Evolutionary conservation across 2,888 invertebrate genomes (phyloP).

Genomic region (Drosophila affinis): DNA sequence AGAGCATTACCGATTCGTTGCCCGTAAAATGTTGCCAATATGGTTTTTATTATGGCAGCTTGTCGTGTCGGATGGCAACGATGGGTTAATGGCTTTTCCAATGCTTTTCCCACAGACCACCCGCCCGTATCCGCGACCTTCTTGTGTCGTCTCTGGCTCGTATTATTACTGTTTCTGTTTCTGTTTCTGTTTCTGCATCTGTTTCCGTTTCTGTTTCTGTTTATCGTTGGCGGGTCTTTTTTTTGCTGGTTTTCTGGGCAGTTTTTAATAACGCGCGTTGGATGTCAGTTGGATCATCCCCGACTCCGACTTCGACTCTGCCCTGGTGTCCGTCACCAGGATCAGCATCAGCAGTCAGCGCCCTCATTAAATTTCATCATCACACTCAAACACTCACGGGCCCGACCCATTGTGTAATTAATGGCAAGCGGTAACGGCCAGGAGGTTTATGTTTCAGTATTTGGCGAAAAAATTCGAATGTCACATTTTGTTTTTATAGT

Average conservation of each 20-base stretch:
- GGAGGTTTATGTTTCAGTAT: conserved; percentile 11
- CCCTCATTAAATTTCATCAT: conserved; percentile 67
- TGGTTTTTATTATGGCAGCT: conserved; percentile 43
- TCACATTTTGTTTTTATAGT: conserved; percentile 37
- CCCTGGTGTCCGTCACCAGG: not conserved
- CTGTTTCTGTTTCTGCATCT: not conserved
- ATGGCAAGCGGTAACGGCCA: conserved; percentile 24
- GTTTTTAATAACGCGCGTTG: conserved; percentile 61
- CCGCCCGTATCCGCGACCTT: conserved; percentile 3
- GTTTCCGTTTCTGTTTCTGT: conserved; percentile 15
- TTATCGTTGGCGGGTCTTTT: conserved; percentile 17
- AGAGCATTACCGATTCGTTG: conserved; percentile 30
- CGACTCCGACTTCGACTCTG: too few relatives aligned
- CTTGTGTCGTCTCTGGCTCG: conserved; percentile 11
- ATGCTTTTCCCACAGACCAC: conserved; percentile 28
- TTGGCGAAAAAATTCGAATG: conserved; percentile 15
- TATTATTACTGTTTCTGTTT: not conserved
- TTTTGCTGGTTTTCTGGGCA: conserved; percentile 24
- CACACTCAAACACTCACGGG: conserved; percentile 58
- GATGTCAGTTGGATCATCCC: conserved; percentile 22
- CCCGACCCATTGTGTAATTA: conserved; percentile 58
- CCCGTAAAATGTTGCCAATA: not conserved
- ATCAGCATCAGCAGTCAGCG: conserved; percentile 11
- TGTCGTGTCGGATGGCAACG: conserved; percentile 34
- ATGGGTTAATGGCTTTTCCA: conserved; percentile 61